Evolutionary conservation across 2,888 invertebrate species (phyloP), one percentile per base, ranked within the genome.

Genomic region (Deroplatys truncata): DNA sequence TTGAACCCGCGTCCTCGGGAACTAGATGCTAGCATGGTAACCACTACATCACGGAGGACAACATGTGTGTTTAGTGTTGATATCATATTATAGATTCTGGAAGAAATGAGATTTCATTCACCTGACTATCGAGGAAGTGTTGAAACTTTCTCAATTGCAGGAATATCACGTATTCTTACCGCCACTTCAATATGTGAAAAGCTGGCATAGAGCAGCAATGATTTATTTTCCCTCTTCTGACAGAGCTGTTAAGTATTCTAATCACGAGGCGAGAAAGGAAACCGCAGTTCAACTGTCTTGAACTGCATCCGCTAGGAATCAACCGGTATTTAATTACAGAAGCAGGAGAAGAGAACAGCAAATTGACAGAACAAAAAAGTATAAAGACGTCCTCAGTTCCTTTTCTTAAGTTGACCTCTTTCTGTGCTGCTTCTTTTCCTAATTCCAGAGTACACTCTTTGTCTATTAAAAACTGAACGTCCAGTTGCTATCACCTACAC

Each of bases 301-400:
- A 25, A 20, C 35, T 15, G 29, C 86, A 82, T 56, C 43, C 56
- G 56, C 56, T 43, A 86, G 82, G 72, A 82, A 86, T 29, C 31
- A 86, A 82, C 28, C 72, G 72, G 82, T 72, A 82, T 86, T 86
- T 86, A 86, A 86, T 86, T 86, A 86, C 84, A 85, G 82, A 43
- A 43, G 28, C 56, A 31, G 86, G 72, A 72, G 20, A 72, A 72
- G 86, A 86, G 86, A 86, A 86, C 28, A 82, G 56, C 72, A 86
- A 86, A 86, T 86, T 82, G 86, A 86, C 86, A 82, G 29, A 82
- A 29, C 82, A 86, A 86, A 85, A 86, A 86, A 86, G 28, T 86
- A 82, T 86, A 86, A 86, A 86, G 86, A 82, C 86, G 86, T 31
- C 28, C 10, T 25, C 29, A 56, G 56, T 20, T 72, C 56, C 56